Base-by-base conservation (phyloP, 2,113 vertebrate species). In the Salvelinus fontinalis region DNA sequence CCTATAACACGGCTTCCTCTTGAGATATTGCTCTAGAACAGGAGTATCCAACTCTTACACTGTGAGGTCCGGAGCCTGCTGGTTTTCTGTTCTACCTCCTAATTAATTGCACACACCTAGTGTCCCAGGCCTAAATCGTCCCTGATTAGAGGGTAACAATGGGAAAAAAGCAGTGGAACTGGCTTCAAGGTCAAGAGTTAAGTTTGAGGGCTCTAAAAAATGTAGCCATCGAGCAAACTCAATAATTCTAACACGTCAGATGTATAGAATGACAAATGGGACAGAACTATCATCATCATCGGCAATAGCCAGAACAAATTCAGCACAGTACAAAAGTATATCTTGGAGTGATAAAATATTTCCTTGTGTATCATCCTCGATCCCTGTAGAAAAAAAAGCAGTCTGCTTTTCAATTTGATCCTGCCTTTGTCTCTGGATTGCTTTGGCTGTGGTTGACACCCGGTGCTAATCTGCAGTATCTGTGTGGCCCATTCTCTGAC, bases 401-500 rank as follows among this genome's bases (percentile, higher is more conserved):
- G 67, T 49, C 20, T 13, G 44, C 68, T 70, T 49, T 70, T 70
- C 44, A 48, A 70, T 22, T 48, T 24, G 39, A 49, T 70, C 68
- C 44, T 49, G 34, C 4, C 51, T 54, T 70, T 48, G 39, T 5
- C 59, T 62, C 20, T 62, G n/a, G 59, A 13, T 24, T n/a, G 6
- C n/a, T 62, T 24, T 24, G 39, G 18, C 44, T 24, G 68, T 49
- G 9, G 14, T 13, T 26, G 68, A 44, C 71, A 70, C 66, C 57
- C 48, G 74, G 66, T 57, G 24, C 67, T 70, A 68, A 48, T 70
- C 68, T 49, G n/a, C 68, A 24, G 68, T 31, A 16, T n/a, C 67
- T 75, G 62, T 12, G 18, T 69, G 72, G 59, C 48, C 31, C 7
- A 11, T 49, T 75, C 73, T 57, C 71, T 26, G 76, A 77, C 51